Evolutionary conservation across 2,888 invertebrate genomes (phyloP).

Genomic region (Drosophila yooni): DNA sequence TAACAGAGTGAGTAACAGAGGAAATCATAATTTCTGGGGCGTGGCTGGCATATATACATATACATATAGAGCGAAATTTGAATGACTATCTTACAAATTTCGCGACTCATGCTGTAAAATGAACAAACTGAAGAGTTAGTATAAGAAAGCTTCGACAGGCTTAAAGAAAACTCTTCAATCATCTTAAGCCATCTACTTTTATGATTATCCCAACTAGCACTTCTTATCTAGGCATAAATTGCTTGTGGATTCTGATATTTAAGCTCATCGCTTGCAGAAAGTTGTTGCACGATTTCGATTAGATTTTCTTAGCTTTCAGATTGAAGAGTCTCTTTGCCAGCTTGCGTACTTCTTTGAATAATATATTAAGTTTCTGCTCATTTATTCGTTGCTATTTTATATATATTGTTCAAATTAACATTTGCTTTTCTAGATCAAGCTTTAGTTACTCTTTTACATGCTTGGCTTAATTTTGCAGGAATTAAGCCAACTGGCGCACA

Average conservation of each 20-base stretch:
- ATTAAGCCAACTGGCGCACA: neutral
- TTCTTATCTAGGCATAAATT: neutral
- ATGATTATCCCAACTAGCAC: neutral
- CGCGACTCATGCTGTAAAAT: neutral
- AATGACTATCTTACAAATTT: accelerated
- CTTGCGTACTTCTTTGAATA: neutral
- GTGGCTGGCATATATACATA: neutral
- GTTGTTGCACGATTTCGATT: neutral
- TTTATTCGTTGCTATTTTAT: neutral
- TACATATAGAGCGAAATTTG: too few species aligned
- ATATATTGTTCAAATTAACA: neutral
- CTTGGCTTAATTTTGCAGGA: slow-evolving; percentile 18
- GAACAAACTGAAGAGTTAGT: too few species aligned
- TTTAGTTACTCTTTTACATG: slow-evolving; percentile 7
- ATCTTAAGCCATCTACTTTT: neutral
- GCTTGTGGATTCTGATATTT: neutral
- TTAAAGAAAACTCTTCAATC: neutral
- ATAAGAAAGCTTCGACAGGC: neutral
- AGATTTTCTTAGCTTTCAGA: neutral
- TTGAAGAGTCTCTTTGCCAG: neutral
- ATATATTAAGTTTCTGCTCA: neutral
- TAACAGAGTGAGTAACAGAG: too few species aligned
- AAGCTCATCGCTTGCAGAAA: accelerated
- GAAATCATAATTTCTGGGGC: too few species aligned
- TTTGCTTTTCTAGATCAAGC: neutral